Evolutionary conservation across 1,140 invertebrate species (phyloP), one percentile per base, ranked within the genome.

Genomic region (Archegozetes longisetosus): DNA sequence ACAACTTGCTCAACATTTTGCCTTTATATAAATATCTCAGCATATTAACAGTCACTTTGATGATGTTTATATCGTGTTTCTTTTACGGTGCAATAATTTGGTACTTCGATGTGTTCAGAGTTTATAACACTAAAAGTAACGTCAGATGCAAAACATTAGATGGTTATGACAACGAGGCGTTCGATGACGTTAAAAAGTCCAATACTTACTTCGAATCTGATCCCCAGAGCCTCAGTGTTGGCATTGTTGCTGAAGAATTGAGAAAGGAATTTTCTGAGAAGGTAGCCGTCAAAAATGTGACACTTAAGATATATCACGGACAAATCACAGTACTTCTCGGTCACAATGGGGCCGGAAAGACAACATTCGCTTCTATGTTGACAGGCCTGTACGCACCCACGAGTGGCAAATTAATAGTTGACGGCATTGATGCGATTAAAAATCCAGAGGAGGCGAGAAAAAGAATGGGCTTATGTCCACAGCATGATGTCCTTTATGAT

Each of bases 391-490:
- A 82, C 29, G 75, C 79, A 2, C 80, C 84, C 17, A 80, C 80
- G 0, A 75, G 71, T 55, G 86, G 85, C 2, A 77, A 77, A 20
- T 81, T 85, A 6, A 69, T 73, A 26, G 74, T 90, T 2, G 80
- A 82, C 64, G 84, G 81, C 24, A 79, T 78, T 65, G 79, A 83
- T 68, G 77, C 84, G 48, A 66, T 70, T 25, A 75, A 68, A 29
- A 68, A 79, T 53, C 73, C 74, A 25, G 64, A 70, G 13, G 62
- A 67, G 22, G 83, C 85, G 2, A 76, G 87, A n/a, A 70, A 75
- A 50, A 82, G 81, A 60, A 73, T 92, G 0, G 90, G 90, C 0
- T 74, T 91, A 2, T 98, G 93, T 73, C 91, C 91, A 6, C 93
- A 97, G 71, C 70, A 70, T 64, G 72, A 77, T 65, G 71, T 73